These are phyloP conservation scores for Batillaria attramentaria DNA, from an alignment of 1,140 invertebrate genomes.

Conservation along the genomic window DNA sequence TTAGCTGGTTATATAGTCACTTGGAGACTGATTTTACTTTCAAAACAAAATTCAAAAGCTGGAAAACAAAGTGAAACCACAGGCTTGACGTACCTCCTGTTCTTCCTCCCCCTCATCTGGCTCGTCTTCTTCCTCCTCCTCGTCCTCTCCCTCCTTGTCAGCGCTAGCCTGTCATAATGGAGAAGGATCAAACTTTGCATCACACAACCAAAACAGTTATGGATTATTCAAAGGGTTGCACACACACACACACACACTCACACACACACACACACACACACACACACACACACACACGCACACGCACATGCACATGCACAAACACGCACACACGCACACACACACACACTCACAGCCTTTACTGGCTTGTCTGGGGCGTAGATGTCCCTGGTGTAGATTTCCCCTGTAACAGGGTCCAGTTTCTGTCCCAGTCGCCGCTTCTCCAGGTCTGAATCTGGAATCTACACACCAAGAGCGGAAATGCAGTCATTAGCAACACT, in stretches of 20 bases:
- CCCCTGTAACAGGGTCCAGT: conserved; percentile 67
- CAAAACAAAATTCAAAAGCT: too few relatives aligned
- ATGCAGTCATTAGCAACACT: conserved; percentile 3
- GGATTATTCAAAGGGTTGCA: too few relatives aligned
- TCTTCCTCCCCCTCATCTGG: conserved; percentile 66
- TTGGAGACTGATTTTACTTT: neutral
- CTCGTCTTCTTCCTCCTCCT: conserved; percentile 66
- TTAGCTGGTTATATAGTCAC: too few relatives aligned
- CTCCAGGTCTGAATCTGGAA: conserved; percentile 69
- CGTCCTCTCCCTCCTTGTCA: conserved; percentile 60
- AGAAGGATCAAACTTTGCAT: neutral
- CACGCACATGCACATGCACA: too few relatives aligned
- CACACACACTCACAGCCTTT: conserved; percentile 48
- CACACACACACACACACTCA: neutral
- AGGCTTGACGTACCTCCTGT: conserved; percentile 24
- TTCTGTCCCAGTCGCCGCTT: conserved; percentile 62
- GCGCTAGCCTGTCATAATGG: conserved; percentile 26
- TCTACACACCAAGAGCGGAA: conserved; percentile 51
- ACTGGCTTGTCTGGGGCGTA: conserved; percentile 66
- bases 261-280: too few relatives aligned
- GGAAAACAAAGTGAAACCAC: too few relatives aligned
- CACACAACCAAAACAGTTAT: neutral
- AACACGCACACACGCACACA: too few relatives aligned
- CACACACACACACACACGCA: too few relatives aligned
- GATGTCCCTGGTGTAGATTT: conserved; percentile 67